Conservation (phyloP, 2,113 vertebrate genomes). For the Panurus biarmicus region DNA sequence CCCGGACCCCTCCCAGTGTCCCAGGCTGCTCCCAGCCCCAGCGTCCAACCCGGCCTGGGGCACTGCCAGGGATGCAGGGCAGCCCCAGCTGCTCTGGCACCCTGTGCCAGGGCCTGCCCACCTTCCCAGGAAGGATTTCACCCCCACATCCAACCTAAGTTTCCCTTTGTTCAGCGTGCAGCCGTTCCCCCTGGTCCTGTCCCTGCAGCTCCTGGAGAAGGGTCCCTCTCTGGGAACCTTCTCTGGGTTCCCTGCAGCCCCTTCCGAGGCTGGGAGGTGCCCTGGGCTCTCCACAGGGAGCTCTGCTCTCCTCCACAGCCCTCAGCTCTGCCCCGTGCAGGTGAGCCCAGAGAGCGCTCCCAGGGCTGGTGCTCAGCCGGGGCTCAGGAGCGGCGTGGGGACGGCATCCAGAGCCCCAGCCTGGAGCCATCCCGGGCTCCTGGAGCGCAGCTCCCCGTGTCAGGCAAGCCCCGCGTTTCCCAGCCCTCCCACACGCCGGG, state of each 20-base stretch:
- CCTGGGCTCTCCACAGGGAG: background rate
- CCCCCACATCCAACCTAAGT: background rate
- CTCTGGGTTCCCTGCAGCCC: no score
- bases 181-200: background rate
- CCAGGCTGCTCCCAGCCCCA: background rate
- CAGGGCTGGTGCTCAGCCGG: background rate
- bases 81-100: background rate
- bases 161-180: no score
- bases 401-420: no score
- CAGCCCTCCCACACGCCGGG: background rate
- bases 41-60: background rate
- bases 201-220: background rate
- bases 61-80: background rate
- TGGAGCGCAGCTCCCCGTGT: background rate
- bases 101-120: background rate
- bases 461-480: background rate
- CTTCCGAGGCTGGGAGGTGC: background rate
- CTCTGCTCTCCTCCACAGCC: background rate
- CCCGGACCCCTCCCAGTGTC: background rate
- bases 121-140: background rate
- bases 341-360: fast-evolving
- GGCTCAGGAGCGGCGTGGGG: background rate
- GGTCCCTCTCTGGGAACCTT: background rate
- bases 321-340: fast-evolving
- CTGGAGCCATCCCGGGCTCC: background rate